Evolutionary conservation across 2,888 invertebrate genomes (phyloP).

Genomic region (Ametastegia equiseti): DNA sequence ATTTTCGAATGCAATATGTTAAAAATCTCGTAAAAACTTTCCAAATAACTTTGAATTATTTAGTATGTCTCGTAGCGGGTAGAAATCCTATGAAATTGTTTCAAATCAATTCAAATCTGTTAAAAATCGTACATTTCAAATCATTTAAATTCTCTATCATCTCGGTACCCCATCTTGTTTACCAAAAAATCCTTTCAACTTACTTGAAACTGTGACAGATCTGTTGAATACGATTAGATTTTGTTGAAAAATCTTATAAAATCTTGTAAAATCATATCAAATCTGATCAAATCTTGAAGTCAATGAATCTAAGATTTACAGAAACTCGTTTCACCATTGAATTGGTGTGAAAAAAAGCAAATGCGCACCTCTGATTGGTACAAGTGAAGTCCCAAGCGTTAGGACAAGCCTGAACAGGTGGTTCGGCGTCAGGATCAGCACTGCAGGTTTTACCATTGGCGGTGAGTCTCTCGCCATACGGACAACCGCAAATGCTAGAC

Average conservation of each 20-base stretch:
- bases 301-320: not conserved
- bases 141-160: too few relatives aligned
- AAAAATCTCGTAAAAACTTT: not conserved
- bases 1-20: slow-evolving; percentile 64
- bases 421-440: slow-evolving; percentile 90
- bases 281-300: not conserved
- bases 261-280: not conserved
- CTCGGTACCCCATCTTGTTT: too few relatives aligned
- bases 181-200: too few relatives aligned
- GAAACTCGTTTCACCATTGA: too few relatives aligned
- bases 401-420: slow-evolving; percentile 92
- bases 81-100: too few relatives aligned
- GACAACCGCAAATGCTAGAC: slow-evolving; percentile 90
- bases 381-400: slow-evolving; percentile 97
- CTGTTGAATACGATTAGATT: too few relatives aligned
- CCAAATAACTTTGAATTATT: too few relatives aligned
- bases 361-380: slow-evolving; percentile 87
- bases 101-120: too few relatives aligned
- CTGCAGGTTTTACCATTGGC: slow-evolving; percentile 83
- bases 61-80: too few relatives aligned
- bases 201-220: too few relatives aligned
- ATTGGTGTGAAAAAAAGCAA: too few relatives aligned
- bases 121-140: too few relatives aligned
- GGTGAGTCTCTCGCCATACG: slow-evolving; percentile 91
- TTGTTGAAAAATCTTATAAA: not conserved